phyloP scores from a whole-genome alignment of 2,888 invertebrate genomes.

The Heteropelma amictum region DNA sequence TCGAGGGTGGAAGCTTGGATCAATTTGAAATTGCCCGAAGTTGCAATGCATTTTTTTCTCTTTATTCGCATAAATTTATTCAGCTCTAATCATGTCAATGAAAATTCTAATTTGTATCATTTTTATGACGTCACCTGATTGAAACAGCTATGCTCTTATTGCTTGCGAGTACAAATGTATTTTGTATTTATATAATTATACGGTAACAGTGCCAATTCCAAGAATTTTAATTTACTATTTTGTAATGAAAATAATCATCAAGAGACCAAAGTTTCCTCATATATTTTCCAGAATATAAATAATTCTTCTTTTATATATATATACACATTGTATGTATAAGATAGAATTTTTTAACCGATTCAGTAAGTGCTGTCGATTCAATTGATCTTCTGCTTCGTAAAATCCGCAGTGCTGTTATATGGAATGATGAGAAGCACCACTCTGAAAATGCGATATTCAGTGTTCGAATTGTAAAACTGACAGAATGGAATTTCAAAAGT shows the following conservation, averaged over 20 bases:
- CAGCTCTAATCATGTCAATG: constrained; percentile 30
- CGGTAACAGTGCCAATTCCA: constrained; percentile 49
- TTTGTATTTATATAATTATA: constrained; percentile 47
- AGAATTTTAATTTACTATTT: constrained; percentile 36
- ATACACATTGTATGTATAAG: constrained; percentile 19
- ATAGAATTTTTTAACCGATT: constrained; percentile 13
- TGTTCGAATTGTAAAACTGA: no score
- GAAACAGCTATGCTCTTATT: constrained; percentile 37
- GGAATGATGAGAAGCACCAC: not conserved
- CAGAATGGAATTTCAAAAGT: no score
- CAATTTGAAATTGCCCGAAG: constrained; percentile 16
- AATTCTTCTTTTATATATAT: constrained; percentile 14
- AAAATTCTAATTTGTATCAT: constrained; percentile 27
- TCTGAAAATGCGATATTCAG: not conserved
- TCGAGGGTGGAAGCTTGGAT: constrained; percentile 48
- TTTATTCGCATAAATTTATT: constrained; percentile 5
- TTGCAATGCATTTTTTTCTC: constrained; percentile 1
- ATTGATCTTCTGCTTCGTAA: not conserved
- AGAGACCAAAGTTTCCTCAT: constrained; percentile 12
- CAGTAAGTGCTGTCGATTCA: no score
- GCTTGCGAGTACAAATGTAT: constrained; percentile 53
- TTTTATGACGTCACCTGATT: constrained; percentile 34
- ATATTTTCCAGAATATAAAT: constrained; percentile 28
- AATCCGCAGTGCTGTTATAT: constrained; percentile 5
- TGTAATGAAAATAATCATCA: constrained; percentile 6